Conservation (phyloP, 2,113 vertebrate genomes). For the Genyomyrus donnyi region DNA sequence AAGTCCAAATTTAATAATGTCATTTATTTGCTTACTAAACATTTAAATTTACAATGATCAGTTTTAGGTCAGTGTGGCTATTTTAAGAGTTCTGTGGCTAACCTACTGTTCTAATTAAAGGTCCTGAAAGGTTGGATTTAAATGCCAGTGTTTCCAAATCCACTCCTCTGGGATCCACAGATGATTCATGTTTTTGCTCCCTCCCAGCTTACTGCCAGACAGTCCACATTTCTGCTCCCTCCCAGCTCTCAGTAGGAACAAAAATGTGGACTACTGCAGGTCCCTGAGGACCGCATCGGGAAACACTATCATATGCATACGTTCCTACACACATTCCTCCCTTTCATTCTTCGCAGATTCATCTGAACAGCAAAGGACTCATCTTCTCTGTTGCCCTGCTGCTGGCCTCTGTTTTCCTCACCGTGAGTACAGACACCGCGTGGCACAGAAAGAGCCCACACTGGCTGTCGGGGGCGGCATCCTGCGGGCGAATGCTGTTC, state of each 20-base stretch:
- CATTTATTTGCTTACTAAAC: background rate
- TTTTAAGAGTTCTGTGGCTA: background rate
- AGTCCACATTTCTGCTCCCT: background rate
- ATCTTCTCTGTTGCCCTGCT: constrained; percentile 87
- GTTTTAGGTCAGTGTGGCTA: background rate
- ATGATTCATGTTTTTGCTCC: background rate
- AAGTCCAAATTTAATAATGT: background rate
- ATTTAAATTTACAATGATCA: background rate
- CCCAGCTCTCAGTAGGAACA: background rate
- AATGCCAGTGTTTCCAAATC: background rate
- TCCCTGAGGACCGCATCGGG: background rate
- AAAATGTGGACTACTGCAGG: background rate
- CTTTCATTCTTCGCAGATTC: constrained; percentile 64
- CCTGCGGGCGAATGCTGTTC: background rate
- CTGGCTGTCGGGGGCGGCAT: background rate
- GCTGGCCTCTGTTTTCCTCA: constrained; percentile 86
- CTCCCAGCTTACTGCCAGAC: background rate
- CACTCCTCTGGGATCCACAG: background rate
- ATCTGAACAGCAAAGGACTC: constrained; percentile 86
- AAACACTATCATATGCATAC: background rate
- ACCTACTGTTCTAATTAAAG: background rate
- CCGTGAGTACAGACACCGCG: constrained; percentile 62
- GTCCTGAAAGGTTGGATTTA: background rate
- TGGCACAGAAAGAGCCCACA: background rate
- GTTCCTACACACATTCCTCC: background rate